Evolutionary conservation across 2,113 vertebrate species (phyloP).

Genomic region (Lamprotornis superbus): DNA sequence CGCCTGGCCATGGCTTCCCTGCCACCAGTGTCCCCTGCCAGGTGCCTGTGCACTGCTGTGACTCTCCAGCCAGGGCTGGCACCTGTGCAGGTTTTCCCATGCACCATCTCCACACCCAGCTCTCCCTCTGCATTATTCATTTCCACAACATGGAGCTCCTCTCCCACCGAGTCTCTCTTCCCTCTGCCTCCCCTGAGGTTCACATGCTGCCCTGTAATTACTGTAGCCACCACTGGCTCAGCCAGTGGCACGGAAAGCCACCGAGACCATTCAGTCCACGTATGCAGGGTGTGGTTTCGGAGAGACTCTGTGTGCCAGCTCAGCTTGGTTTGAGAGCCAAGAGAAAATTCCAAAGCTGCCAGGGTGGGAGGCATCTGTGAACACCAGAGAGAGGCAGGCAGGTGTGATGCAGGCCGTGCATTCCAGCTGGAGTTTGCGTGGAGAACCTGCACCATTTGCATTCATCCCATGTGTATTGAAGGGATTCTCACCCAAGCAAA

Average conservation of each 20-base stretch:
- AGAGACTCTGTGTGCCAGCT: background rate
- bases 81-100: background rate
- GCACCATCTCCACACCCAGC: too few species aligned
- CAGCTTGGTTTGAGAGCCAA: background rate
- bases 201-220: background rate
- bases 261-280: rapidly evolving
- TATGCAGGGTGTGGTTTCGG: rapidly evolving
- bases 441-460: rapidly evolving
- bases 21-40: background rate
- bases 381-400: rapidly evolving
- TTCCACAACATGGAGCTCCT: background rate
- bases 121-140: background rate
- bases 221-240: background rate
- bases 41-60: background rate
- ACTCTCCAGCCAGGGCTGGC: background rate
- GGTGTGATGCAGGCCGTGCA: background rate
- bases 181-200: background rate
- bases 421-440: background rate
- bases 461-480: rapidly evolving
- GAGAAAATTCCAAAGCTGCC: background rate
- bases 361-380: rapidly evolving
- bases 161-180: rapidly evolving
- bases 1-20: background rate
- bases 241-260: background rate
- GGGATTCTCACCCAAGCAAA: background rate